A percentile compares a stretch with the other conserved stretches of the same genome.
Conservation (phyloP, 2,888 invertebrate species). For the Trichopoda pennipes region DNA sequence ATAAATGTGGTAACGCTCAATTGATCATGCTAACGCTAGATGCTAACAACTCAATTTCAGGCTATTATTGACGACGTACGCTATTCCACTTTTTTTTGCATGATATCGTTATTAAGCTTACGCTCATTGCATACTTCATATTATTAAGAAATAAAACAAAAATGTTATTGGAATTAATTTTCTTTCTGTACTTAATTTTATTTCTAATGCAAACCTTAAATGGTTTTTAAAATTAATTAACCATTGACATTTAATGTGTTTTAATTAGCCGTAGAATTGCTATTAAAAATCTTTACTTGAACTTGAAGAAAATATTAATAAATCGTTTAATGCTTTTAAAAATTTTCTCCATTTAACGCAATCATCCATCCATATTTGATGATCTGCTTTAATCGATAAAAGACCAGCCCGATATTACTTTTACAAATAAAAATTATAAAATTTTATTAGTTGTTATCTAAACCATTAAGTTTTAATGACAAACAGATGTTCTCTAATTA, state of each 20-base stretch:
- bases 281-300: conserved; percentile 57
- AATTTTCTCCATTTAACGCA: neutral
- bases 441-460: conserved; percentile 28
- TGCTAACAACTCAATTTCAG: too few relatives aligned
- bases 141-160: neutral
- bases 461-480: conserved; percentile 44
- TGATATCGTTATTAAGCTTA: too few relatives aligned
- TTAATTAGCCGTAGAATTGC: conserved; percentile 44
- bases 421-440: conserved; percentile 43
- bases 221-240: neutral
- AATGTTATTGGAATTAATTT: neutral
- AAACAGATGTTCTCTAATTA: conserved; percentile 52
- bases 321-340: conserved; percentile 3
- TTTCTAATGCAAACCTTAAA: conserved; percentile 6
- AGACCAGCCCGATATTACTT: conserved; percentile 7
- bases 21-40: too few relatives aligned
- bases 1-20: too few relatives aligned
- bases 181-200: neutral
- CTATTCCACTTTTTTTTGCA: too few relatives aligned
- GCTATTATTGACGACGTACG: too few relatives aligned
- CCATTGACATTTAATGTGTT: neutral
- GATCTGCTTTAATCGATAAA: conserved; percentile 1
- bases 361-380: neutral
- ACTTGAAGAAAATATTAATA: conserved; percentile 19
- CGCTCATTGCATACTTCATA: too few relatives aligned